phyloP scores from a whole-genome alignment of 2,797 vertebrate genomes.

The Rousettus madagascariensis region DNA sequence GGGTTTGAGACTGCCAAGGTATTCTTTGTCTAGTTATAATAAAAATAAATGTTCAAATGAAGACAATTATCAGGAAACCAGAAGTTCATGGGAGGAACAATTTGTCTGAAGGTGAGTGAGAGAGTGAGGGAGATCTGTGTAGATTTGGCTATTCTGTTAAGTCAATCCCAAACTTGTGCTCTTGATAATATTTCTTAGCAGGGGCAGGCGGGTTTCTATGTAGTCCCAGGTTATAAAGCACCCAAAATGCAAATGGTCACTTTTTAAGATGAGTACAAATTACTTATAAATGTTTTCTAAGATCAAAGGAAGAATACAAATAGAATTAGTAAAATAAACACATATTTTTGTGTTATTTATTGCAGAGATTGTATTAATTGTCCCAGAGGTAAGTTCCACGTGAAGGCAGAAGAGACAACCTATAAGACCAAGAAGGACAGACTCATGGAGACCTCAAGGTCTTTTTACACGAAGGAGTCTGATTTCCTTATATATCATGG shows the following conservation, averaged over 20 bases:
- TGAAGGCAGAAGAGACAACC: neutral
- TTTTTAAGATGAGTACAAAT: neutral
- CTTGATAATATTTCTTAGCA: neutral
- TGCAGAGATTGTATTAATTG: neutral
- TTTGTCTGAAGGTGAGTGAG: neutral
- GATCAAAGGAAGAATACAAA: neutral
- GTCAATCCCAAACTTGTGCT: neutral
- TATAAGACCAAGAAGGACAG: neutral
- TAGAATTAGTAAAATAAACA: neutral
- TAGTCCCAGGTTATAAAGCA: neutral
- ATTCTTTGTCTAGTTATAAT: neutral
- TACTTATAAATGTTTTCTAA: neutral
- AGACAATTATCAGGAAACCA: neutral
- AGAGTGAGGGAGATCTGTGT: neutral
- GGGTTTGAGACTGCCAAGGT: neutral
- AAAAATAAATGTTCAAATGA: neutral
- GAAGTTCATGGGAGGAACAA: neutral
- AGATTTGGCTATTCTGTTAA: neutral
- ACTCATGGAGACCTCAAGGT: neutral
- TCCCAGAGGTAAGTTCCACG: neutral
- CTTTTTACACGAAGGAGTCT: neutral
- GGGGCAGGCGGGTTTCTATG: neutral
- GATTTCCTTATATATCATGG: neutral
- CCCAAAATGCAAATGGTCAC: neutral
- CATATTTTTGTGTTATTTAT: neutral